A percentile compares a stretch with the other conserved stretches of the same genome.
Conservation (phyloP, 2,797 vertebrate species). For the Simalia tracyae region DNA sequence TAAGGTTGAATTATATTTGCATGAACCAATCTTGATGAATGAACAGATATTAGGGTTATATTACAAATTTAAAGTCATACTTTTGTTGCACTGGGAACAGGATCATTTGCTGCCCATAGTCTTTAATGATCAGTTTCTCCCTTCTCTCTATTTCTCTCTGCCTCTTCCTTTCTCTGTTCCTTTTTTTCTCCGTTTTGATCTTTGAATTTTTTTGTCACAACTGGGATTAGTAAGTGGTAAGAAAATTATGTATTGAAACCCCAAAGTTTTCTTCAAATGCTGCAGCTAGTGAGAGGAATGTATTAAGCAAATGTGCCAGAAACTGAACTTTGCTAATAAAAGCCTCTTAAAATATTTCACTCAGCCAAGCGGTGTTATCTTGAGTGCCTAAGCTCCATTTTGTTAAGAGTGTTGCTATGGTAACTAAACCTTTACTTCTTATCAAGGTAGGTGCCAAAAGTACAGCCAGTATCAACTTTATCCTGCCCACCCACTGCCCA, state of each 20-base stretch:
- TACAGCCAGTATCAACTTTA: neutral
- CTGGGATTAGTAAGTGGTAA: neutral
- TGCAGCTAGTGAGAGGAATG: neutral
- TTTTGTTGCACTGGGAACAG: too few relatives aligned
- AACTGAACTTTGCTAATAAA: neutral
- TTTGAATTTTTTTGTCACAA: neutral
- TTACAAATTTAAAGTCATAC: neutral
- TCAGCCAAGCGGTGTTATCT: conserved; percentile 22
- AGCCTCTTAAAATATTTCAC: conserved; percentile 21
- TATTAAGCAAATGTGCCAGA: neutral
- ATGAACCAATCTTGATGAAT: neutral
- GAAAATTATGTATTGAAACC: neutral
- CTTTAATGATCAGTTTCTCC: neutral
- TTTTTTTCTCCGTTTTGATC: neutral
- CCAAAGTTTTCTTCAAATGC: neutral
- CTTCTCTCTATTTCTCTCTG: neutral
- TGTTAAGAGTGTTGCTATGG: conserved; percentile 54
- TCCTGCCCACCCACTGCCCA: too few relatives aligned
- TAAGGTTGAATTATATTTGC: neutral
- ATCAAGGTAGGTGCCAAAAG: conserved; percentile 49
- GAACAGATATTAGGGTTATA: neutral
- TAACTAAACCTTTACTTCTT: conserved; percentile 45
- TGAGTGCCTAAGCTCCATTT: conserved; percentile 44
- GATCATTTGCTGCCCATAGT: too few relatives aligned
- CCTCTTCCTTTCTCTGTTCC: too few relatives aligned